Conservation (phyloP, 64 coral and sea anemone species). For the Porites lutea region DNA sequence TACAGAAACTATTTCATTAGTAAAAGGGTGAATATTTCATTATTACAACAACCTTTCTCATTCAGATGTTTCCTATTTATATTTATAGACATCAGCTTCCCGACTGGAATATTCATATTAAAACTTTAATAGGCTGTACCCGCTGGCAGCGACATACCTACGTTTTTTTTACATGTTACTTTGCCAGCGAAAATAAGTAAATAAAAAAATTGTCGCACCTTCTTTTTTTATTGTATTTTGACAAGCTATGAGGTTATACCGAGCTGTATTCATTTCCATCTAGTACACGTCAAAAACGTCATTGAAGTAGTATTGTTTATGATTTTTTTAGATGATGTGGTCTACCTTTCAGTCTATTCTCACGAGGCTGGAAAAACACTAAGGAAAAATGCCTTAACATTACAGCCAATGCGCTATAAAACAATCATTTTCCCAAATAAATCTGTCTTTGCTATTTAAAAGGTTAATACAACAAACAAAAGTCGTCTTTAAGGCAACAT, state of each 20-base stretch:
- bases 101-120: background rate
- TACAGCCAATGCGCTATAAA: background rate
- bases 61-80: background rate
- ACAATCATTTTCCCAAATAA: background rate
- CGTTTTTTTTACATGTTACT: background rate
- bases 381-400: background rate
- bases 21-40: background rate
- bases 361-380: background rate
- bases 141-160: no score
- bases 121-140: background rate
- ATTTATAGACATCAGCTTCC: no score
- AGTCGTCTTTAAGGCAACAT: no score
- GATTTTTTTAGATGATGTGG: background rate
- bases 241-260: no score
- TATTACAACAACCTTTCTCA: background rate
- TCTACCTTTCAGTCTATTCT: no score
- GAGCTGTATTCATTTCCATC: background rate
- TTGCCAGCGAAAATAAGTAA: background rate
- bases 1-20: slow-evolving; percentile 2
- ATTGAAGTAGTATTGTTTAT: background rate
- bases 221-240: background rate
- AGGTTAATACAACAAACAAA: no score
- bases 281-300: background rate
- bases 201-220: background rate
- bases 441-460: background rate